phyloP scores from a whole-genome alignment of 2,888 invertebrate genomes.

The Caenorhabditis drosophilae region DNA sequence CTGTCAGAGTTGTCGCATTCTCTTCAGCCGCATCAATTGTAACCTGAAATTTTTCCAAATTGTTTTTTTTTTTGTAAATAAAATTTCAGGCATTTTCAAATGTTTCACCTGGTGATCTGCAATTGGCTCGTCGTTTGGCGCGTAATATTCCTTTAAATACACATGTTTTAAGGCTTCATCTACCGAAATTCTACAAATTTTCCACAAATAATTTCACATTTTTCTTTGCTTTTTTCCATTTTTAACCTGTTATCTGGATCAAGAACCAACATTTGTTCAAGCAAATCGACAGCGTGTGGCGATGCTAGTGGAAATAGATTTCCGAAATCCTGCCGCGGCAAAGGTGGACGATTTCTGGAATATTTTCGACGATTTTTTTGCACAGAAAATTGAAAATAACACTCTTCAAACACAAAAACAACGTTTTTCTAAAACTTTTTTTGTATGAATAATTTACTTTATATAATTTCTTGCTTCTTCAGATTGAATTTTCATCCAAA shows the following conservation, averaged over 20 bases:
- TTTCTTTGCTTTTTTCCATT: slow-evolving; percentile 1
- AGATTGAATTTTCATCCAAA: slow-evolving; percentile 92
- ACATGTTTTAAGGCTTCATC: slow-evolving; percentile 58
- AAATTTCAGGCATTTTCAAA: neutral
- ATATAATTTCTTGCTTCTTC: slow-evolving; percentile 89
- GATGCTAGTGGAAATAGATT: slow-evolving; percentile 85
- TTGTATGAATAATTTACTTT: slow-evolving; percentile 12
- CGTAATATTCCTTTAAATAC: slow-evolving; percentile 56
- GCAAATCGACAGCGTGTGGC: slow-evolving; percentile 94
- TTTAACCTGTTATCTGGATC: slow-evolving; percentile 78
- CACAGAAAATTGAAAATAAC: neutral
- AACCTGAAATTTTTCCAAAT: slow-evolving; percentile 18
- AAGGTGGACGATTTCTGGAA: slow-evolving; percentile 47
- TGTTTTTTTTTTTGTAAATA: neutral
- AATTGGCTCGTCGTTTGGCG: slow-evolving; percentile 61
- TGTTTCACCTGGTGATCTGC: slow-evolving; percentile 40
- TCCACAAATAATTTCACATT: neutral
- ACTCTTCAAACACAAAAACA: no score
- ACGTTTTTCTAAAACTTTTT: neutral
- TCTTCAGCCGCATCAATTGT: slow-evolving; percentile 89
- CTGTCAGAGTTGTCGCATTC: slow-evolving; percentile 84
- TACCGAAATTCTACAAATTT: slow-evolving; percentile 57
- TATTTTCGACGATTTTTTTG: neutral
- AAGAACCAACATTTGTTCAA: slow-evolving; percentile 96
- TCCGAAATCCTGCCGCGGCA: slow-evolving; percentile 66